A percentile compares a stretch with the other conserved stretches of the same genome.
These are phyloP conservation scores for Bos javanicus DNA, from an alignment of 2,113 vertebrate genomes.

Conservation along the genomic window DNA sequence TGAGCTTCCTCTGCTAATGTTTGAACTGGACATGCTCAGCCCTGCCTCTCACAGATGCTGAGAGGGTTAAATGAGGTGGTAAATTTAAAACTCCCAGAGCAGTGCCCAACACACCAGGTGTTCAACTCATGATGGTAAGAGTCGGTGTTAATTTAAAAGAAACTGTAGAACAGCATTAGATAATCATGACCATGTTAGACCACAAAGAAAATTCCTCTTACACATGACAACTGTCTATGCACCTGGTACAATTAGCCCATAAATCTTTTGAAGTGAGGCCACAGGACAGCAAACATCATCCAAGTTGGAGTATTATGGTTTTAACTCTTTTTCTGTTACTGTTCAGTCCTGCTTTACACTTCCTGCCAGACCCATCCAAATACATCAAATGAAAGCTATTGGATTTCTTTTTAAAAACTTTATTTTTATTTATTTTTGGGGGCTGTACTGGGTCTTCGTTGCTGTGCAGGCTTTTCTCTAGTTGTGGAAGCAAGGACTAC, in stretches of 20 bases:
- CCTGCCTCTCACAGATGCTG: not conserved
- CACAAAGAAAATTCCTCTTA: constrained; percentile 7
- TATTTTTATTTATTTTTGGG: not conserved
- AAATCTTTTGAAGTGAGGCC: constrained; percentile 14
- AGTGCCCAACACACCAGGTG: not conserved
- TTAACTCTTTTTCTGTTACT: not conserved
- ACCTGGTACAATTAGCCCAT: not conserved
- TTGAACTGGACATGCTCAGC: not conserved
- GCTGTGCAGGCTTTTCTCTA: not conserved
- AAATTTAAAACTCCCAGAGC: not conserved
- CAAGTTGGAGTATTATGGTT: not conserved
- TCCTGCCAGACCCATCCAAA: not conserved
- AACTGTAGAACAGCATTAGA: not conserved
- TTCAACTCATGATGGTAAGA: not conserved
- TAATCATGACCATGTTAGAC: not conserved
- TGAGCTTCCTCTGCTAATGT: not conserved
- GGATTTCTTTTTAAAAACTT: not conserved
- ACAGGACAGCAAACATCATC: not conserved
- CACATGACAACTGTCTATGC: not conserved
- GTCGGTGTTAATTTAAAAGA: constrained; percentile 6
- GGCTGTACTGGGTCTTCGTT: not conserved
- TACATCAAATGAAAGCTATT: not conserved
- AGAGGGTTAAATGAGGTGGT: not conserved
- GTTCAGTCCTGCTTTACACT: not conserved
- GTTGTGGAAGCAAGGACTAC: not conserved